These are phyloP conservation scores for Penaeus chinensis DNA, from an alignment of 1,140 invertebrate species.

Conservation along the genomic window DNA sequence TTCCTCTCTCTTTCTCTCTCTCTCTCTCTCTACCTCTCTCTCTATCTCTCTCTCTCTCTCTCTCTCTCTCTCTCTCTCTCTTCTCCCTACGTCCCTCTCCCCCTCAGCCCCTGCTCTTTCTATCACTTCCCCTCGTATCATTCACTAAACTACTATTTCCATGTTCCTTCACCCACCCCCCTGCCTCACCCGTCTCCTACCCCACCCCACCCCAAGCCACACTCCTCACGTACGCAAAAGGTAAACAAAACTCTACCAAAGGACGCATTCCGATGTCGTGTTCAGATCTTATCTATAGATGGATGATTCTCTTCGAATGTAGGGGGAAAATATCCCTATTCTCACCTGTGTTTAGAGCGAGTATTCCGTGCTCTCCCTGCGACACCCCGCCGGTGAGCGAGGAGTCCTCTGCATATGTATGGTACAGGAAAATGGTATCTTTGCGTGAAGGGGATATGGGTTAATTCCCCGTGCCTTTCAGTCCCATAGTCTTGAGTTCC, in stretches of 20 bases:
- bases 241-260: not conserved
- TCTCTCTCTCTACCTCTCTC: no score
- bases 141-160: no score
- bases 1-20: not conserved
- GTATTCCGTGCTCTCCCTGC: not conserved
- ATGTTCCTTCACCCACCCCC: no score
- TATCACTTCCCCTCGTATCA: no score
- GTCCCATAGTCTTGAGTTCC: not conserved
- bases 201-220: no score
- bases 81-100: no score
- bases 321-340: not conserved
- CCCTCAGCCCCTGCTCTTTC: no score
- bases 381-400: conserved; percentile 21
- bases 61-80: no score
- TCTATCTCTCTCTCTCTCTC: no score
- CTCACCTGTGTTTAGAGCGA: not conserved
- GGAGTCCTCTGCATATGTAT: not conserved
- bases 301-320: not conserved
- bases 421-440: not conserved
- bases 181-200: no score
- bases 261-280: conserved; percentile 33
- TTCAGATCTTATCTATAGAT: conserved; percentile 44
- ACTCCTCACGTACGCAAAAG: no score
- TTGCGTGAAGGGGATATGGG: not conserved
- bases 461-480: not conserved